These are phyloP conservation scores for Ochropacha duplaris DNA, from an alignment of 2,888 invertebrate genomes.

Conservation along the genomic window DNA sequence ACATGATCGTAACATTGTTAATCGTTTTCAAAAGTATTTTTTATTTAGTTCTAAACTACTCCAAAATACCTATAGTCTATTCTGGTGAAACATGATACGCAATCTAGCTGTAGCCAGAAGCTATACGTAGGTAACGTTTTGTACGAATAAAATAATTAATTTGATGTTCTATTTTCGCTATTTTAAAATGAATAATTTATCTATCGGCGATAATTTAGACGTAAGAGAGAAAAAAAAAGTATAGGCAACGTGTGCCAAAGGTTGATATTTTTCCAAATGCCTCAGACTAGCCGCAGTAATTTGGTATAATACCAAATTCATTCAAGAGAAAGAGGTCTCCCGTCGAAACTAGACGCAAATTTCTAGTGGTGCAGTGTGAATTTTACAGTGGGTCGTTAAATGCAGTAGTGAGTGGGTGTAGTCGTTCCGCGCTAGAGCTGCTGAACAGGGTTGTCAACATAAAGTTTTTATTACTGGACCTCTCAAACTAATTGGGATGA, in stretches of 20 bases:
- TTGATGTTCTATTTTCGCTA: too few relatives aligned
- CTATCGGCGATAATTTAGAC: not conserved
- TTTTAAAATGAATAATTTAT: too few relatives aligned
- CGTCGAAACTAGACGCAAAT: conserved; percentile 21
- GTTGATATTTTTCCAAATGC: conserved; percentile 17
- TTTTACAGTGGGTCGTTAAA: conserved; percentile 26
- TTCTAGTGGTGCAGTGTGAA: conserved; percentile 23
- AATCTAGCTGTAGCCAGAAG: not conserved
- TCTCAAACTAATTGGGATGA: not conserved
- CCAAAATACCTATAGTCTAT: too few relatives aligned
- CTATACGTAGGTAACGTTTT: not conserved
- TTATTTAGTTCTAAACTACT: too few relatives aligned
- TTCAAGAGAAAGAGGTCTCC: conserved; percentile 21
- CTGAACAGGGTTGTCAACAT: not conserved
- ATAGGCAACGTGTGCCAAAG: conserved; percentile 2
- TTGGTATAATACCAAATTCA: conserved; percentile 30
- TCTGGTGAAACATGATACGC: not conserved
- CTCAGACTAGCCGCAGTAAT: conserved; percentile 21
- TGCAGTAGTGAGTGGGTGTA: conserved; percentile 12
- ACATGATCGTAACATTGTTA: too few relatives aligned
- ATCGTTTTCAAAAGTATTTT: too few relatives aligned
- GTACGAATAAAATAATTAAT: too few relatives aligned
- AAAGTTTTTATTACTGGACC: conserved; percentile 3
- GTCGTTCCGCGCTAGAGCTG: conserved; percentile 12
- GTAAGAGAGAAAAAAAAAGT: not conserved